A percentile compares a stretch with the other conserved stretches of the same genome.
Conservation (phyloP, 1,140 invertebrate species). For the Drosophila azteca region DNA sequence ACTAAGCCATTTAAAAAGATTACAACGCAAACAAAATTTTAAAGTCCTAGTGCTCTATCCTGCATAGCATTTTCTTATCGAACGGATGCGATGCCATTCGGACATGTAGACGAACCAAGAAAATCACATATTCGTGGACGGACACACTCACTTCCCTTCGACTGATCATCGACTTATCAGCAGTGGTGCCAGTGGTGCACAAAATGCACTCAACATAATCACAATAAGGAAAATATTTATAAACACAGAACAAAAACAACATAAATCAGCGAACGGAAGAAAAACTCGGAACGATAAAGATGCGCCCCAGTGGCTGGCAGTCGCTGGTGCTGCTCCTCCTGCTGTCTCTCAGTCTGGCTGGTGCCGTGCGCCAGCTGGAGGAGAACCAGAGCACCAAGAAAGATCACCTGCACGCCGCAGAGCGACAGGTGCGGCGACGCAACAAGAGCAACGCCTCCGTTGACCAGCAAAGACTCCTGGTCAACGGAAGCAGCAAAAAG, state of each 20-base stretch:
- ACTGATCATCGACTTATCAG: slow-evolving; percentile 36
- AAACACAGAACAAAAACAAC: background rate
- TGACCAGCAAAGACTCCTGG: slow-evolving; percentile 31
- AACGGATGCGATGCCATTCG: slow-evolving; percentile 39
- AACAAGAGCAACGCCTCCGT: slow-evolving; percentile 42
- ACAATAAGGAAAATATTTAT: background rate
- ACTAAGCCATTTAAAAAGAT: too few relatives aligned
- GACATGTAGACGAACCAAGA: slow-evolving; percentile 36
- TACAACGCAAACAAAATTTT: slow-evolving; percentile 5
- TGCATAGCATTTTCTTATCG: slow-evolving; percentile 9
- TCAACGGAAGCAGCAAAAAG: slow-evolving; percentile 7
- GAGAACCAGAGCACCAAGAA: slow-evolving; percentile 52
- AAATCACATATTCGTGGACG: slow-evolving; percentile 29
- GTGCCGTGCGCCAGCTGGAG: slow-evolving; percentile 43
- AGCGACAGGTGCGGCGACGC: slow-evolving; percentile 33
- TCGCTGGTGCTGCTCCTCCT: slow-evolving; percentile 33
- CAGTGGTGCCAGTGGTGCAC: slow-evolving; percentile 16
- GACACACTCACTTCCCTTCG: slow-evolving; percentile 43
- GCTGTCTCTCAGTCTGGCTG: slow-evolving; percentile 24
- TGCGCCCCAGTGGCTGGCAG: slow-evolving; percentile 47
- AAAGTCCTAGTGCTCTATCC: slow-evolving; percentile 2
- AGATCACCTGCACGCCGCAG: slow-evolving; percentile 21
- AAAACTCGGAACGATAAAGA: slow-evolving; percentile 35
- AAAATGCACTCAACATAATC: slow-evolving; percentile 54
- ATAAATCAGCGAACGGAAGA: slow-evolving; percentile 35